A percentile compares a stretch with the other conserved stretches of the same genome.
Evolutionary conservation across 2,888 invertebrate genomes (phyloP).

Genomic region (Leucozona laternaria): DNA sequence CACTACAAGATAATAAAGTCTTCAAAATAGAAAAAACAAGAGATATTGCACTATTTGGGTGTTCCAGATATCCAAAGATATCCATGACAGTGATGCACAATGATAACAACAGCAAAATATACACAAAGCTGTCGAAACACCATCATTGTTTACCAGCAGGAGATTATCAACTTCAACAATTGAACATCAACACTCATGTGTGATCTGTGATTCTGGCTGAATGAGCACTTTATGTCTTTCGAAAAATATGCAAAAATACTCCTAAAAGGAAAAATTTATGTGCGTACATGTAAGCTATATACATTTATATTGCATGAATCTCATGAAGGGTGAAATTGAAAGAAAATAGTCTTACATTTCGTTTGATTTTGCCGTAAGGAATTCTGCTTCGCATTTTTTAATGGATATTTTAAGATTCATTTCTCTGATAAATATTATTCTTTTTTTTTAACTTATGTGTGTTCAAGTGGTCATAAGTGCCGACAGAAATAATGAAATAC

Average conservation of each 20-base stretch:
- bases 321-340: slow-evolving; percentile 69
- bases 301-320: slow-evolving; percentile 7
- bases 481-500: no score
- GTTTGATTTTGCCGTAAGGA: slow-evolving; percentile 27
- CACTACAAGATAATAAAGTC: slow-evolving; percentile 64
- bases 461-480: no score
- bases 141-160: slow-evolving; percentile 64
- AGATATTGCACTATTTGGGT: slow-evolving; percentile 56
- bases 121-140: slow-evolving; percentile 72
- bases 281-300: neutral
- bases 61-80: slow-evolving; percentile 53
- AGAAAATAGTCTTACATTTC: slow-evolving; percentile 51
- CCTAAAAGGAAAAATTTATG: neutral
- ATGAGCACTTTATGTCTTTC: slow-evolving; percentile 29
- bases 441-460: no score
- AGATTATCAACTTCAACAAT: slow-evolving; percentile 54
- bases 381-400: neutral
- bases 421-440: neutral
- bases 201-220: slow-evolving; percentile 38
- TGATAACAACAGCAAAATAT: slow-evolving; percentile 54
- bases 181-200: slow-evolving; percentile 51
- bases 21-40: slow-evolving; percentile 35
- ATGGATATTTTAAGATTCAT: neutral
- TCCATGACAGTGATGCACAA: slow-evolving; percentile 69
- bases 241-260: slow-evolving; percentile 62